phyloP scores from a whole-genome alignment of 1,140 invertebrate species.

The Melipona quadrifasciata region DNA sequence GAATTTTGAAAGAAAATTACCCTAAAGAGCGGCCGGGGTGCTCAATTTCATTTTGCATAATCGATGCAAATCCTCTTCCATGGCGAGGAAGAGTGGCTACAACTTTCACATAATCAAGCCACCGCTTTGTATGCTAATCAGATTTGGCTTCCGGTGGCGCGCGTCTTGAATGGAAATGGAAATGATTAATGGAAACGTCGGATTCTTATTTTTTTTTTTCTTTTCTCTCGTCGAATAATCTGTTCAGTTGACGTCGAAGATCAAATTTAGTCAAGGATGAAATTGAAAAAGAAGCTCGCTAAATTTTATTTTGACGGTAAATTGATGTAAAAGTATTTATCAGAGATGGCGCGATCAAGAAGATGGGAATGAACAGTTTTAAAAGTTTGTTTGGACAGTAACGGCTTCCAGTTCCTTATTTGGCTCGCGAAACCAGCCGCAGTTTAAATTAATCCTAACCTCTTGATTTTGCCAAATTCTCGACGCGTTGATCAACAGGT shows the following conservation, averaged over 20 bases:
- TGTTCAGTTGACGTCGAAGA: no score
- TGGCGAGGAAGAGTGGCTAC: neutral
- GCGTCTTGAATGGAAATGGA: neutral
- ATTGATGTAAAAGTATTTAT: neutral
- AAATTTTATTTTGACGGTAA: no score
- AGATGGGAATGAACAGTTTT: no score
- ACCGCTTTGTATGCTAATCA: slow-evolving; percentile 13
- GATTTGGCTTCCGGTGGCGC: neutral
- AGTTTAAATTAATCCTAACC: neutral
- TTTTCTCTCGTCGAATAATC: no score
- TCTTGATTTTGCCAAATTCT: neutral
- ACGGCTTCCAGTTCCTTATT: neutral
- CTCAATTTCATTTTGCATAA: neutral
- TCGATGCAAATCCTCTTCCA: neutral
- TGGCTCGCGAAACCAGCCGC: neutral
- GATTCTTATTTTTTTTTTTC: no score
- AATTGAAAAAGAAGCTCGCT: no score
- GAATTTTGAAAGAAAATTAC: no score
- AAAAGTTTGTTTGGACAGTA: no score
- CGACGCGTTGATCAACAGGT: neutral
- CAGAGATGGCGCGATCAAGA: no score
- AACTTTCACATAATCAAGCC: slow-evolving; percentile 2
- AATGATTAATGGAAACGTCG: neutral
- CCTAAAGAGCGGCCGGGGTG: no score
- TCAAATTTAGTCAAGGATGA: no score